Conservation (phyloP, 2,797 vertebrate genomes). For the Falco biarmicus region DNA sequence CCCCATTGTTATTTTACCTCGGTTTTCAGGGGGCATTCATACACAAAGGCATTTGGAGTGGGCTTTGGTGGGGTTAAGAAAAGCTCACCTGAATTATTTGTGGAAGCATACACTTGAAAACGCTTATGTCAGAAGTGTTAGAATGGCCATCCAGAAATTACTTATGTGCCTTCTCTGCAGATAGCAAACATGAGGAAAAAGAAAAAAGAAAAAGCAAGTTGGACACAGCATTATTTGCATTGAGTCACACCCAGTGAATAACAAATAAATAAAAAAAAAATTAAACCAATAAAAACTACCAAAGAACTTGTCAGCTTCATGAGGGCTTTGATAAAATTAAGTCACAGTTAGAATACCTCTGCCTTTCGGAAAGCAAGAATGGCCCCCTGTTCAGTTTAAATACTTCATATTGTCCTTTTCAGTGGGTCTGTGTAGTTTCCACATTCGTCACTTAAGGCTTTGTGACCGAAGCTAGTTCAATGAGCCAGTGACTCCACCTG, state of each 20-base stretch:
- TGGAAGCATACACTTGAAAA: neutral
- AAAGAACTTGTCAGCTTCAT: neutral
- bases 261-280: neutral
- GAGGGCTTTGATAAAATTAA: neutral
- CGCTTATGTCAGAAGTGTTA: neutral
- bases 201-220: neutral
- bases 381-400: neutral
- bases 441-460: neutral
- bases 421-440: neutral
- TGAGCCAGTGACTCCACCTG: neutral
- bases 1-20: neutral
- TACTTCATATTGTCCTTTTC: neutral
- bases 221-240: neutral
- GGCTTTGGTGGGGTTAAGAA: fast-evolving
- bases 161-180: neutral
- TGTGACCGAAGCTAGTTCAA: neutral
- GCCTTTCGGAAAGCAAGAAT: neutral
- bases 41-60: neutral
- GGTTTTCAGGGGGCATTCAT: neutral
- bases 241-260: neutral
- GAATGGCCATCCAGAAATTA: neutral
- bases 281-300: neutral
- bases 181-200: neutral
- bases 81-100: neutral
- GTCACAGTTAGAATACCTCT: neutral